Evolutionary conservation across 1,140 invertebrate genomes (phyloP), one percentile per base, ranked within the genome.

Genomic region (Aphelenchoides besseyi): DNA sequence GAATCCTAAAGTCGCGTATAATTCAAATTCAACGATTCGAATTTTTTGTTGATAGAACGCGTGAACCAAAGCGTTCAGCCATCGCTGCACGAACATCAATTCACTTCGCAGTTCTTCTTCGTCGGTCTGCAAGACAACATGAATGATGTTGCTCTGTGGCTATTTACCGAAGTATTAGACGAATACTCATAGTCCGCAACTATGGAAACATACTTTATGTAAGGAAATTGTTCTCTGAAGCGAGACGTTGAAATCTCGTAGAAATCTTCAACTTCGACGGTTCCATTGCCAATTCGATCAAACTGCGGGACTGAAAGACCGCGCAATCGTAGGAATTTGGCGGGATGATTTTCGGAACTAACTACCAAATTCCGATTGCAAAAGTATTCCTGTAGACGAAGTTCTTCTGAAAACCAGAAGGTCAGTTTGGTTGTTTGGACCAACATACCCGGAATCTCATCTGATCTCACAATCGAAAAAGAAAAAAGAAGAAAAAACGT

Each of bases 401-500:
- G 5, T 59, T 59, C 55, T 8, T 28, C 55, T 59, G 18, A 59
- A 59, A 59, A 33, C n/a, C n/a, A 23, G 23, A 59, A 5, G 5
- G 5, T 59, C 5, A 59, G 18, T 23, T 59, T 12, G 5, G 55
- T 28, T 29, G 5, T 29, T 29, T 5, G 5, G 5, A 18, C 5
- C 5, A 8, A 8, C 5, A 59, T 59, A 59, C 55, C 55, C 16
- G 55, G 55, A 59, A 59, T 59, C 18, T 59, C 18, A 59, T 59
- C 18, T n/a, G n/a, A n/a, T n/a, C n/a, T n/a, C n/a, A n/a, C n/a
- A n/a, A n/a, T n/a, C 18, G 32, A 33, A 33, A 59, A 59, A 23
- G 5, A 59, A 8, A 59, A 28, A 59, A 59, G 32, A 33, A 59
- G 55, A 48, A 48, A 48, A 48, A 48, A n/a, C n/a, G n/a, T n/a